Conservation (phyloP, 2,797 vertebrate genomes). For the Antennarius maculatus region DNA sequence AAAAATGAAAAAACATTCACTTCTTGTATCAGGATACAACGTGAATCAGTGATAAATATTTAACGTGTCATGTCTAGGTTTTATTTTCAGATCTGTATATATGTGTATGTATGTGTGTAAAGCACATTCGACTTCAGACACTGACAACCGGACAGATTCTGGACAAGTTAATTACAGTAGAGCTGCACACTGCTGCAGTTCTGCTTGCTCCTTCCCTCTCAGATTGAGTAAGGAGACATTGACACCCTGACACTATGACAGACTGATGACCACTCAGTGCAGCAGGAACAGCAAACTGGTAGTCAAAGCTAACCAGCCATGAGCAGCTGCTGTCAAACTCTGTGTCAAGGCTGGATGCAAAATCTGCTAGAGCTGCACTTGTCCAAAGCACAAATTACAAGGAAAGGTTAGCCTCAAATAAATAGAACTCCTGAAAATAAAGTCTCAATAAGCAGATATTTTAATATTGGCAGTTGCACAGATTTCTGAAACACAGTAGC, state of each 20-base stretch:
- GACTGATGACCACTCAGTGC: neutral
- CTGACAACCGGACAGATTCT: conserved; percentile 9
- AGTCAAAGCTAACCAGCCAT: neutral
- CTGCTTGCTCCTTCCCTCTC: no score
- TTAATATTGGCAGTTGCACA: no score
- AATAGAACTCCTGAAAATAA: neutral
- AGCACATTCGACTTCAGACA: conserved; percentile 14
- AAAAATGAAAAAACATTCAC: no score
- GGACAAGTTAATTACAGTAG: conserved; percentile 33
- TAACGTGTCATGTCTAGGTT: neutral
- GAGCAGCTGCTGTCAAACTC: neutral
- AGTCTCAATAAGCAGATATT: no score
- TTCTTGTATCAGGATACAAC: no score
- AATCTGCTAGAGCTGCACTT: neutral
- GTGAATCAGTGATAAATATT: neutral
- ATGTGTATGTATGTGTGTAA: conserved; percentile 9
- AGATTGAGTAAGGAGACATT: no score
- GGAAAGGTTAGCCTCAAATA: no score
- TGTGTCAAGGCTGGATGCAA: neutral
- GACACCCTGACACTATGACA: neutral
- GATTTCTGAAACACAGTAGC: neutral
- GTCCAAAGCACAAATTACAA: neutral
- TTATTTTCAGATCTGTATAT: neutral
- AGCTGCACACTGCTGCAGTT: neutral
- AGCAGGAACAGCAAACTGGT: neutral